Evolutionary conservation across 2,888 invertebrate genomes (phyloP).

Genomic region (Tromatobia lineatoria): DNA sequence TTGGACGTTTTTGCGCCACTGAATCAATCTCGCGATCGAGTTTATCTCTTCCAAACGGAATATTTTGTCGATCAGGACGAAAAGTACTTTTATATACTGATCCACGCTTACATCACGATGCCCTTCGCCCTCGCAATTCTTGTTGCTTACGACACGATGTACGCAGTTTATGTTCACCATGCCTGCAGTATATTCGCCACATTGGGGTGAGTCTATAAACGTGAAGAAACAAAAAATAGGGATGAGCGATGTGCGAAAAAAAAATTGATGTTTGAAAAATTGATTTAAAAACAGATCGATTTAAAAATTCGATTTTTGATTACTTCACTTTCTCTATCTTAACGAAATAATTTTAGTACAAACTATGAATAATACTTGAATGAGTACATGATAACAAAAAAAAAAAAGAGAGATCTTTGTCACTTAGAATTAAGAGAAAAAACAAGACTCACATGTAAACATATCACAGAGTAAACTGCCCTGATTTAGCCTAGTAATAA

Average conservation of each 20-base stretch:
- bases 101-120: slow-evolving; percentile 66
- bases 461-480: no score
- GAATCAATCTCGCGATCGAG: slow-evolving; percentile 58
- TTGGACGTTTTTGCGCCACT: slow-evolving; percentile 62
- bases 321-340: no score
- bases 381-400: no score
- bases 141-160: slow-evolving; percentile 63
- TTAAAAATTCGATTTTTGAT: no score
- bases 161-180: slow-evolving; percentile 63
- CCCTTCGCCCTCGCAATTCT: slow-evolving; percentile 49
- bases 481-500: no score
- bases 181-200: slow-evolving; percentile 61
- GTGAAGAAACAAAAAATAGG: not conserved
- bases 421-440: no score
- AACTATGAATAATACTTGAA: no score
- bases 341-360: no score
- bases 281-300: no score
- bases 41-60: slow-evolving; percentile 63
- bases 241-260: no score
- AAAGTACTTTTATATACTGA: slow-evolving; percentile 60
- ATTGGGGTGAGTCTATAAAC: slow-evolving; percentile 51
- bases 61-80: slow-evolving; percentile 64
- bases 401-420: not conserved
- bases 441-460: no score
- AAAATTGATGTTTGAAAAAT: no score